Percentiles rank a stretch among this genome's conserved stretches.
These are phyloP conservation scores for Leguminivora glycinivorella DNA, from an alignment of 1,140 invertebrate genomes.

Conservation along the genomic window DNA sequence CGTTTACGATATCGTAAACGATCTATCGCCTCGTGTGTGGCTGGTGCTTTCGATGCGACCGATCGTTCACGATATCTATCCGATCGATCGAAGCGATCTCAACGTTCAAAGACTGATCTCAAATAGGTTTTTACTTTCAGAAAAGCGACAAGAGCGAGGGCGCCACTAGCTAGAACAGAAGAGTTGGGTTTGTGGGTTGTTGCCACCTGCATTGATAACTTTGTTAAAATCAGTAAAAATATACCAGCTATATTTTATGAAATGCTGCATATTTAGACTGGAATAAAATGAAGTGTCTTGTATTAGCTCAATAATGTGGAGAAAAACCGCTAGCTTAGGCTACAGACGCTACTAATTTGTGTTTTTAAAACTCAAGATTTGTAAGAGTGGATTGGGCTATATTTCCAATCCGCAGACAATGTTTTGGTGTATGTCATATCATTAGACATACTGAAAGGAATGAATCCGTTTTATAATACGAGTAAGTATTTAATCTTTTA, in stretches of 20 bases:
- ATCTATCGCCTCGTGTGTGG: too few relatives aligned
- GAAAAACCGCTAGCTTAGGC: not conserved
- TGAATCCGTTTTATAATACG: slow-evolving; percentile 6
- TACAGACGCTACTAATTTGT: not conserved
- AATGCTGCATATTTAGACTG: not conserved
- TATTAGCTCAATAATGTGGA: slow-evolving; percentile 4
- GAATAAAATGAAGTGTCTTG: not conserved
- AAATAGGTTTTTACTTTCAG: not conserved
- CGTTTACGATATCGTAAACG: too few relatives aligned
- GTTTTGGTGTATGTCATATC: not conserved
- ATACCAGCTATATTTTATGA: not conserved
- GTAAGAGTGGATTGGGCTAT: not conserved
- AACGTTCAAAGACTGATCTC: not conserved
- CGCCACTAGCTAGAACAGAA: not conserved
- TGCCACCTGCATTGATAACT: not conserved
- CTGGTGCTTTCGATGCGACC: too few relatives aligned
- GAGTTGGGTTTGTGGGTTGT: too few relatives aligned
- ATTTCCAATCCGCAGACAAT: not conserved
- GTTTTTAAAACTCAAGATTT: not conserved
- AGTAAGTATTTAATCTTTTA: not conserved
- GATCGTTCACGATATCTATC: too few relatives aligned
- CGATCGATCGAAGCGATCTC: too few relatives aligned
- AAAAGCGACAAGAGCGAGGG: not conserved
- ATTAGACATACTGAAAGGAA: slow-evolving; percentile 5
- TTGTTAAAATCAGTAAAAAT: slow-evolving; percentile 2